Conservation (phyloP, 1,140 invertebrate genomes). For the Glossosoma conforme region DNA sequence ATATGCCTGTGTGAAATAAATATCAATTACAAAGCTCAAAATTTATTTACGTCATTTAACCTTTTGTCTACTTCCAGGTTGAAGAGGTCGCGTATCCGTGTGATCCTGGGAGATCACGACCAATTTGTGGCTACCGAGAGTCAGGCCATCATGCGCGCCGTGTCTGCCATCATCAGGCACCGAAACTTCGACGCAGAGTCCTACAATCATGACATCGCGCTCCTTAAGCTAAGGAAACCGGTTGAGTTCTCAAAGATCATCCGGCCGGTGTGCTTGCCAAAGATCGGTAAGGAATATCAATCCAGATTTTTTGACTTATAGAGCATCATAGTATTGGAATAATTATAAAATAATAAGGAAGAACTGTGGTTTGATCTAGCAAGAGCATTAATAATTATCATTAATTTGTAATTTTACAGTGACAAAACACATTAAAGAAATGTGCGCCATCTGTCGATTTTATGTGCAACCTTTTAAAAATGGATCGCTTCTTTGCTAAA, state of each 20-base stretch:
- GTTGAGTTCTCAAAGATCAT: slow-evolving; percentile 75
- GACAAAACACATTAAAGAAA: too few species aligned
- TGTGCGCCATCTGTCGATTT: too few species aligned
- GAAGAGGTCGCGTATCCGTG: slow-evolving; percentile 70
- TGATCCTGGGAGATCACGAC: slow-evolving; percentile 77
- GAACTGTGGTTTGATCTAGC: too few species aligned
- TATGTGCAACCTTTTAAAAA: too few species aligned
- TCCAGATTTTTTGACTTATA: neutral
- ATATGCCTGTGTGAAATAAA: too few species aligned
- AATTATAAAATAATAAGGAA: too few species aligned
- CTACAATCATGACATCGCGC: slow-evolving; percentile 82
- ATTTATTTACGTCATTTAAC: too few species aligned
- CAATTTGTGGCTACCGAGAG: slow-evolving; percentile 72
- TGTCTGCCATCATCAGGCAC: slow-evolving; percentile 72
- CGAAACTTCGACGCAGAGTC: slow-evolving; percentile 76
- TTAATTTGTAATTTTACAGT: too few species aligned
- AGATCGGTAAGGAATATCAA: slow-evolving; percentile 50
- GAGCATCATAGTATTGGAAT: too few species aligned
- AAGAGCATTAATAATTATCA: too few species aligned
- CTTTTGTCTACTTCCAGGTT: slow-evolving; percentile 51
- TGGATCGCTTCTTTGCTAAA: too few species aligned
- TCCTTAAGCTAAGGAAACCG: slow-evolving; percentile 69
- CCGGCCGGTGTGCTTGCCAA: slow-evolving; percentile 73
- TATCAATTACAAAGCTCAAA: too few species aligned
- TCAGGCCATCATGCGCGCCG: slow-evolving; percentile 69